A percentile compares a stretch with the other conserved stretches of the same genome.
phyloP scores from a whole-genome alignment of 2,113 vertebrate genomes.

The Centrocercus urophasianus region DNA sequence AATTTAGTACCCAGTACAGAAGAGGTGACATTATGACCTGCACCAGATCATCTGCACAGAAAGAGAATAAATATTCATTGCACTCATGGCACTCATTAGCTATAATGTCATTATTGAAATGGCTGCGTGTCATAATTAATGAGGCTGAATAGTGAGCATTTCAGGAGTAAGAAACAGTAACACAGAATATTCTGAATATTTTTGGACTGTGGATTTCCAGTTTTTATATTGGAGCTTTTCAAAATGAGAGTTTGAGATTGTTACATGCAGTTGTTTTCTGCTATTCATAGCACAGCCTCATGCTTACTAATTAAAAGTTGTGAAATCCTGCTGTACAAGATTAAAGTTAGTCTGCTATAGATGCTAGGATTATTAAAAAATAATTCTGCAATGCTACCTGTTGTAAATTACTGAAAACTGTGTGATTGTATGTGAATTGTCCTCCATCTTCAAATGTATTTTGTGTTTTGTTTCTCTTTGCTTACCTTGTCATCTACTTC shows the following conservation, averaged over 20 bases:
- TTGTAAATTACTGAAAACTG: not conserved
- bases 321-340: not conserved
- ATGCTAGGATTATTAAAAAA: not conserved
- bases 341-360: not conserved
- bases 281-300: not conserved
- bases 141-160: not conserved
- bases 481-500: not conserved
- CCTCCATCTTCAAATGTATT: not conserved
- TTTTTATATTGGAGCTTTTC: not conserved
- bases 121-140: not conserved
- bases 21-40: not conserved
- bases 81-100: not conserved
- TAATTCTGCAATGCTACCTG: not conserved
- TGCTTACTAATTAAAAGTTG: not conserved
- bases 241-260: not conserved
- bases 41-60: not conserved
- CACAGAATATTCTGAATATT: not conserved
- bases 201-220: not conserved
- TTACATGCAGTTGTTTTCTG: not conserved
- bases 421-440: not conserved
- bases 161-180: not conserved
- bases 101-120: not conserved
- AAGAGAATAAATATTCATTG: not conserved
- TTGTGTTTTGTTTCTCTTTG: conserved; percentile 10
- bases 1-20: not conserved